Conservation (phyloP, 2,113 vertebrate genomes). For the Fregetta grallaria region DNA sequence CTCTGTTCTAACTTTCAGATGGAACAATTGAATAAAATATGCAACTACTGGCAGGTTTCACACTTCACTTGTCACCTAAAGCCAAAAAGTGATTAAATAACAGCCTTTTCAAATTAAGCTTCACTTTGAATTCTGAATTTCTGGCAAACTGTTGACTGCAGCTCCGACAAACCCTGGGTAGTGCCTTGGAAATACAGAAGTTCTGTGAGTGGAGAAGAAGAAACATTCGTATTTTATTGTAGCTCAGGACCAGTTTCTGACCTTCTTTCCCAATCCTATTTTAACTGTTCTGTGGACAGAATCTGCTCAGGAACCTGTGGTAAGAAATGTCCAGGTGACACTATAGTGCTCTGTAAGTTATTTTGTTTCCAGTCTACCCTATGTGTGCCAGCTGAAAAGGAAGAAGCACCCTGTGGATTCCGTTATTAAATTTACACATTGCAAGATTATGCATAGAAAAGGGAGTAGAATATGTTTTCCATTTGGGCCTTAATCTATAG, state of each 20-base stretch:
- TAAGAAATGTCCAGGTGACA: neutral
- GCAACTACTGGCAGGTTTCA: neutral
- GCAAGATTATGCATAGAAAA: neutral
- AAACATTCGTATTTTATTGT: neutral
- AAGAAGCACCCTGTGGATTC: neutral
- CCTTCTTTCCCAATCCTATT: neutral
- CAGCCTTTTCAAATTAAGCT: neutral
- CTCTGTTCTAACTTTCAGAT: neutral
- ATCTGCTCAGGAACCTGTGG: neutral
- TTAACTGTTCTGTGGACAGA: neutral
- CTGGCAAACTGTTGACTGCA: neutral
- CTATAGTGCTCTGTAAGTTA: neutral
- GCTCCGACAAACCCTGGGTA: neutral
- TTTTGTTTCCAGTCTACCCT: neutral
- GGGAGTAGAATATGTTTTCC: neutral
- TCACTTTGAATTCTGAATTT: neutral
- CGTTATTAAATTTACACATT: neutral
- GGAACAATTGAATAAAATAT: neutral
- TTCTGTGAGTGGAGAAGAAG: neutral
- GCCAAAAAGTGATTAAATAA: neutral
- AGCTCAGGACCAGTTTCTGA: neutral
- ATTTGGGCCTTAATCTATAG: neutral
- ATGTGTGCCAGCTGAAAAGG: neutral
- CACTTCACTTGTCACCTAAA: neutral
- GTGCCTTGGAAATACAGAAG: neutral